Conservation (phyloP, 2,113 vertebrate species). For the Sapayoa aenigma region DNA sequence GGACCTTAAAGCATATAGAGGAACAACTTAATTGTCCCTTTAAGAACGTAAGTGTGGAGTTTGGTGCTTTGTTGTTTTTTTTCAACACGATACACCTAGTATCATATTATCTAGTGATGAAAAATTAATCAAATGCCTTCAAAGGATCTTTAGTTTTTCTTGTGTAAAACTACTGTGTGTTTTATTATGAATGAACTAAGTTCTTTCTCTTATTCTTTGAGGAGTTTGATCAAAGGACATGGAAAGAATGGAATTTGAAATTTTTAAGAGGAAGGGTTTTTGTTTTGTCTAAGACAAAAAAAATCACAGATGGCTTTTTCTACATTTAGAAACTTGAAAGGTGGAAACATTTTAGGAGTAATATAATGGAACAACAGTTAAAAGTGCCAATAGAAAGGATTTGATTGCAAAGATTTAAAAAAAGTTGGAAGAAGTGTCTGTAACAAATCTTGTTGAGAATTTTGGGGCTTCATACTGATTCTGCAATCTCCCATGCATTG, state of each 20-base stretch:
- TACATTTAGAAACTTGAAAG: neutral
- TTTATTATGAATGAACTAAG: neutral
- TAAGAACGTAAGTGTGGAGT: neutral
- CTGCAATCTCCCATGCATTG: neutral
- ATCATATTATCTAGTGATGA: neutral
- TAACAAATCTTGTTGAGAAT: neutral
- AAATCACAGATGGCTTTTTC: neutral
- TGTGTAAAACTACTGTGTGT: neutral
- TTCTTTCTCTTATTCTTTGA: neutral
- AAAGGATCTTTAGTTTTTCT: neutral
- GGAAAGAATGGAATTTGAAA: neutral
- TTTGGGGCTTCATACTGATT: neutral
- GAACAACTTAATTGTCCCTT: neutral
- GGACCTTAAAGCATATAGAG: neutral
- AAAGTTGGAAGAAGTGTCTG: neutral
- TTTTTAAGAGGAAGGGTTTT: neutral
- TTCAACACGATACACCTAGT: neutral
- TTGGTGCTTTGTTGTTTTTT: neutral
- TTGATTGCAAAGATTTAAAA: neutral
- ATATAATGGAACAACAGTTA: accelerated
- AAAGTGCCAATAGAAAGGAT: neutral
- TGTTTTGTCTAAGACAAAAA: neutral
- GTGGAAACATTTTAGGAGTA: neutral
- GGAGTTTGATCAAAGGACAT: neutral
- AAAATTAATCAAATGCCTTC: neutral